Evolutionary conservation across 1,140 invertebrate genomes (phyloP).

Genomic region (Cyphomyrmex costatus): DNA sequence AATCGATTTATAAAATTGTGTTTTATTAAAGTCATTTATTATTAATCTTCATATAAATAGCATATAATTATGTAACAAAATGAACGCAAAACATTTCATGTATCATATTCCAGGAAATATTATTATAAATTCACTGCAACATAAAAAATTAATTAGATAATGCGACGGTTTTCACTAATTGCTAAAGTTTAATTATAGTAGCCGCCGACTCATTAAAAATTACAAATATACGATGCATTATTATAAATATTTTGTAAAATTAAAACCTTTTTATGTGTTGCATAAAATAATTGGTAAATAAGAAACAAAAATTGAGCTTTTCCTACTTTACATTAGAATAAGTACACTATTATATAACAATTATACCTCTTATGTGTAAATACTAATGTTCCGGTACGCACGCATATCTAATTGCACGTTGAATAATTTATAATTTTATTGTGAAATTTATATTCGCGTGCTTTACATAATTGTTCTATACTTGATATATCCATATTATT

Average conservation of each 20-base stretch:
- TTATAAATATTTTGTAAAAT: neutral
- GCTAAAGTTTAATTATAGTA: neutral
- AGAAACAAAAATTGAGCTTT: neutral
- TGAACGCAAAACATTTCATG: neutral
- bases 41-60: slow-evolving; percentile 33
- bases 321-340: neutral
- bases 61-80: neutral
- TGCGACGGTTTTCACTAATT: neutral
- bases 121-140: neutral
- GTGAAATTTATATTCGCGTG: neutral
- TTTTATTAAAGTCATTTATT: slow-evolving; percentile 36
- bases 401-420: neutral
- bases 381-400: neutral
- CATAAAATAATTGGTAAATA: neutral
- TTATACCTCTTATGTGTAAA: slow-evolving; percentile 2
- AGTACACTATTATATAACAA: neutral
- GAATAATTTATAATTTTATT: slow-evolving; percentile 12
- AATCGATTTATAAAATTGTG: slow-evolving; percentile 24
- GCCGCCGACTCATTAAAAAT: neutral
- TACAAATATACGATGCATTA: neutral
- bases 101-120: neutral
- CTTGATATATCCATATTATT: neutral
- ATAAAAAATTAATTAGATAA: slow-evolving; percentile 43
- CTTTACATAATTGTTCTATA: neutral
- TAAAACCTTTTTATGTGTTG: neutral